A percentile compares a stretch with the other conserved stretches of the same genome.
These are phyloP conservation scores for Arnoldichthys spilopterus DNA, from an alignment of 2,797 vertebrate species.

Conservation along the genomic window DNA sequence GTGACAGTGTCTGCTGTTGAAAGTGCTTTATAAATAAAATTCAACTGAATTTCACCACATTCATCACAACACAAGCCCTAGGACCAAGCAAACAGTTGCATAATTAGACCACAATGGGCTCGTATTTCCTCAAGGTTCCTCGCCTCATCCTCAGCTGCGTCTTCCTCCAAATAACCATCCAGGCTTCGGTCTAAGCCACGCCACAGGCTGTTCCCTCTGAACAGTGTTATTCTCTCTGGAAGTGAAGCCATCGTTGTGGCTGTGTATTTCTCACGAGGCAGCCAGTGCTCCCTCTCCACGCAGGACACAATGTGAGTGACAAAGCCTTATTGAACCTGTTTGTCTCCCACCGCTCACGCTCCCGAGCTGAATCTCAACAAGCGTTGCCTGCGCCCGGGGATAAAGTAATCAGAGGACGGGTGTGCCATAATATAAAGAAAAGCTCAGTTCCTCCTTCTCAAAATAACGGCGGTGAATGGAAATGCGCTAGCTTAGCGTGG, in stretches of 20 bases:
- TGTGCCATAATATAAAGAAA: slow-evolving; percentile 44
- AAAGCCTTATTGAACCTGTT: slow-evolving; percentile 52
- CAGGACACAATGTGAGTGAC: slow-evolving; percentile 35
- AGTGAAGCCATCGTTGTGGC: slow-evolving; percentile 15
- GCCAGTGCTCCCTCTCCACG: slow-evolving; percentile 15
- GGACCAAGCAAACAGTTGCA: not conserved
- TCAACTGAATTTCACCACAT: not conserved
- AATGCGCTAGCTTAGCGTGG: slow-evolving; percentile 26
- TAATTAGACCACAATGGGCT: not conserved
- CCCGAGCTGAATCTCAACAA: slow-evolving; percentile 48
- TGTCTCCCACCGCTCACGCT: slow-evolving; percentile 34
- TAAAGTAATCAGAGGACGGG: slow-evolving; percentile 49
- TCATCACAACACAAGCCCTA: not conserved
- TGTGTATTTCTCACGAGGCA: slow-evolving; percentile 32
- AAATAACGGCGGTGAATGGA: slow-evolving; percentile 13
- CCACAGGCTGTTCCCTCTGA: slow-evolving; percentile 7
- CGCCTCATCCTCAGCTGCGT: not conserved
- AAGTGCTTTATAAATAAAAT: no score
- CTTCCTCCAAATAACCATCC: slow-evolving; percentile 17
- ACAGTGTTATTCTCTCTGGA: slow-evolving; percentile 11
- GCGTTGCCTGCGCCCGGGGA: slow-evolving; percentile 23
- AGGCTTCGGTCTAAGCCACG: slow-evolving; percentile 11
- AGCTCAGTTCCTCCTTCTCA: slow-evolving; percentile 35
- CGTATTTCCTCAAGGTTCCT: not conserved
- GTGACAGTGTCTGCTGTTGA: no score